Conservation (phyloP, 2,888 invertebrate genomes). For the Melinaea menophilus region DNA sequence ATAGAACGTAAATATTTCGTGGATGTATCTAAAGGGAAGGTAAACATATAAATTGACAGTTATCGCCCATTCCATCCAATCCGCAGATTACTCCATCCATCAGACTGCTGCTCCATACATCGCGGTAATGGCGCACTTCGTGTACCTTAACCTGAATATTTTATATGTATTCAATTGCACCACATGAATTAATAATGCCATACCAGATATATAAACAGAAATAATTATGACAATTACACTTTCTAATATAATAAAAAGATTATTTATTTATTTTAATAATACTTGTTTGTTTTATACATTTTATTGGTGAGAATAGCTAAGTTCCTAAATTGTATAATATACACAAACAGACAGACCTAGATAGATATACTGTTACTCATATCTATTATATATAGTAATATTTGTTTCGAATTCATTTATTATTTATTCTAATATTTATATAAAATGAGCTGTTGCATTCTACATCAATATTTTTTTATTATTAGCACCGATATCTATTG, state of each 20-base stretch:
- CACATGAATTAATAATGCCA: conserved; percentile 1
- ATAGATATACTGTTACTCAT: too few relatives aligned
- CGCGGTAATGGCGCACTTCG: conserved; percentile 58
- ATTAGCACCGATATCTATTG: too few relatives aligned
- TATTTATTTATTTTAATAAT: not conserved
- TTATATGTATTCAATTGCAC: conserved; percentile 41
- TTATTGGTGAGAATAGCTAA: too few relatives aligned
- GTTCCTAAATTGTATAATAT: too few relatives aligned
- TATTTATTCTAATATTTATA: too few relatives aligned
- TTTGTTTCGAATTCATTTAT: too few relatives aligned
- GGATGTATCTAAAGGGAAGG: conserved; percentile 9
- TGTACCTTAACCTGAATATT: conserved; percentile 62
- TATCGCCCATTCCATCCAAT: conserved; percentile 45
- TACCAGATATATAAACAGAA: not conserved
- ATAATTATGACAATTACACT: not conserved
- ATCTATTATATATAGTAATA: too few relatives aligned
- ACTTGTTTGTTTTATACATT: not conserved
- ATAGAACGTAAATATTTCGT: not conserved
- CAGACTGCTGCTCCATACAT: conserved; percentile 57
- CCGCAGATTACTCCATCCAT: conserved; percentile 65
- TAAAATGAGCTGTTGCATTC: too few relatives aligned
- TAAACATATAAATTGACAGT: conserved; percentile 30
- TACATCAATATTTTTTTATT: too few relatives aligned
- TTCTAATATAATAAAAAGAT: not conserved
- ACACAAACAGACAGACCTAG: too few relatives aligned